A percentile compares a stretch with the other conserved stretches of the same genome.
Conservation (phyloP, 2,113 vertebrate species). For the Oophaga pumilio region DNA sequence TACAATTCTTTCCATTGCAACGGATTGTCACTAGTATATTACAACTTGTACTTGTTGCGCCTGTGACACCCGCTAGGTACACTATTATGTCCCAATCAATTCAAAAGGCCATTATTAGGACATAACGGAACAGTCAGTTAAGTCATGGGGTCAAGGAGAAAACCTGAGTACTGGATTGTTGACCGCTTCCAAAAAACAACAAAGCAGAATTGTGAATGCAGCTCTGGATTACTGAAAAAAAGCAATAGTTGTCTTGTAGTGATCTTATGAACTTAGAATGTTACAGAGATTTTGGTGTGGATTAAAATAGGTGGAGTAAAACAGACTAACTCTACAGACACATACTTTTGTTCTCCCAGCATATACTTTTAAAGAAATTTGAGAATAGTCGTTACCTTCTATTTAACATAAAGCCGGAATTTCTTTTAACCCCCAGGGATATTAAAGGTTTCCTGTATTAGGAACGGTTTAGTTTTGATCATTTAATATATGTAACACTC, state of each 20-base stretch:
- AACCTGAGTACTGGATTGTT: neutral
- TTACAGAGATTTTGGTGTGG: neutral
- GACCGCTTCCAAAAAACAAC: neutral
- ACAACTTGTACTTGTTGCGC: too few relatives aligned
- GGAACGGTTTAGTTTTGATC: neutral
- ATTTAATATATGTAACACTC: conserved; percentile 6
- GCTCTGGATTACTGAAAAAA: neutral
- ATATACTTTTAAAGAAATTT: neutral
- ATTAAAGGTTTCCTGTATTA: conserved; percentile 5
- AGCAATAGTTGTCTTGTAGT: too few relatives aligned
- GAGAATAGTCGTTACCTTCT: neutral
- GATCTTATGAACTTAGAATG: neutral
- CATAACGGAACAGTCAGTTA: too few relatives aligned
- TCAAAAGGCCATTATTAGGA: too few relatives aligned
- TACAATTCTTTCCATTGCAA: too few relatives aligned
- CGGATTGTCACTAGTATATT: too few relatives aligned
- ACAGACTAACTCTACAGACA: neutral
- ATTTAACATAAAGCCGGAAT: neutral
- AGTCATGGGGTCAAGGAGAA: too few relatives aligned
- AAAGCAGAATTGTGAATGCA: neutral
- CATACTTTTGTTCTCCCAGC: neutral
- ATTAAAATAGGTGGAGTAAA: neutral
- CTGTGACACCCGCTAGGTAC: too few relatives aligned
- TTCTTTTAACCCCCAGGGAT: neutral
- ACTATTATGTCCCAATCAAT: too few relatives aligned